These are phyloP conservation scores for Thomomys bottae DNA, from an alignment of 2,113 vertebrate genomes.

Conservation along the genomic window DNA sequence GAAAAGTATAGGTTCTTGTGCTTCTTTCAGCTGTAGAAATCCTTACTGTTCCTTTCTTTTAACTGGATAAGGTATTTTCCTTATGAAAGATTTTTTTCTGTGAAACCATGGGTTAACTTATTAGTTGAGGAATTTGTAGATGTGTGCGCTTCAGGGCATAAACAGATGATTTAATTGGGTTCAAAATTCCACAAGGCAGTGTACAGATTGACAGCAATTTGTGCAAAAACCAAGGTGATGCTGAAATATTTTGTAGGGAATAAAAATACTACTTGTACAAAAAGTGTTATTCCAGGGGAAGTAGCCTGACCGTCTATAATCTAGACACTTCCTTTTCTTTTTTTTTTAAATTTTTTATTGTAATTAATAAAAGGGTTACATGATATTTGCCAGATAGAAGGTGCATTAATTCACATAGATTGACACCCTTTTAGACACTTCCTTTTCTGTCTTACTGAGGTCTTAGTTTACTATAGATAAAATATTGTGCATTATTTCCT, in stretches of 20 bases:
- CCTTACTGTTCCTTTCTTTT: not conserved
- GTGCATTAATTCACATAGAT: no score
- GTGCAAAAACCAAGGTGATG: not conserved
- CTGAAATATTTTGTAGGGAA: not conserved
- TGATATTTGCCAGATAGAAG: no score
- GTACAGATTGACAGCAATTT: slow-evolving; percentile 31
- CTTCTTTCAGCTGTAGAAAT: not conserved
- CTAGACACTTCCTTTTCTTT: not conserved
- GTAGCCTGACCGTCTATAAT: accelerated
- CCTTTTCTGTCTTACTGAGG: not conserved
- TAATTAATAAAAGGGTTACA: no score
- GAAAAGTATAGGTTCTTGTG: not conserved
- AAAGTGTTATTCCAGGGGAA: not conserved
- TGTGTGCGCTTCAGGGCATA: slow-evolving; percentile 34
- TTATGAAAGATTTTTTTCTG: not conserved
- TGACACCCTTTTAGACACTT: no score
- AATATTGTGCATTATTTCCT: not conserved
- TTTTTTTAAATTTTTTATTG: no score
- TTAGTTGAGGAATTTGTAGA: slow-evolving; percentile 47
- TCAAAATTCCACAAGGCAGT: slow-evolving; percentile 44
- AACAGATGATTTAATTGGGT: slow-evolving; percentile 61
- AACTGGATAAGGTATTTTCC: not conserved
- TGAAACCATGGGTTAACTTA: slow-evolving; percentile 19
- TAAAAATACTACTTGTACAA: not conserved
- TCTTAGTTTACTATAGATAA: not conserved